Evolutionary conservation across 2,113 vertebrate species (phyloP).

Genomic region (Pangasianodon hypophthalmus): DNA sequence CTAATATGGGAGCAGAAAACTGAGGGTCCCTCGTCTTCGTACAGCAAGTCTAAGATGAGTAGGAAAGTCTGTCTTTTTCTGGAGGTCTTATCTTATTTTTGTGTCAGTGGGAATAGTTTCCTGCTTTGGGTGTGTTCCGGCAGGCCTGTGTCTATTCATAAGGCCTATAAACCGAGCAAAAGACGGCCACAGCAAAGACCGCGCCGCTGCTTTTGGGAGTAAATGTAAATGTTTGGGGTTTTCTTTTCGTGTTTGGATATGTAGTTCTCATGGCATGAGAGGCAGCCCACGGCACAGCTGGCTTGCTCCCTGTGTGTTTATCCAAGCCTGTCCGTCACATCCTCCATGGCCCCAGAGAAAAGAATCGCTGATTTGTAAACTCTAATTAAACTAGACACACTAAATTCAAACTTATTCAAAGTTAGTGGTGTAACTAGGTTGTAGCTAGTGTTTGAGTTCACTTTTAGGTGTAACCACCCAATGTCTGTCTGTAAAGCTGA

Average conservation of each 20-base stretch:
- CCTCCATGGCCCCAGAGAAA: slow-evolving; percentile 40
- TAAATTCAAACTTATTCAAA: too few species aligned
- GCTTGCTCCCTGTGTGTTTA: slow-evolving; percentile 52
- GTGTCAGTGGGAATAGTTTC: slow-evolving; percentile 54
- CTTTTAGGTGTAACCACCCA: neutral
- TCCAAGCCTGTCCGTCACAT: slow-evolving; percentile 60
- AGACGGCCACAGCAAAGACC: slow-evolving; percentile 67
- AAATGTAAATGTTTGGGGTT: slow-evolving; percentile 77
- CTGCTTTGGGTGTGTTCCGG: slow-evolving; percentile 71
- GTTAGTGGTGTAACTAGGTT: neutral
- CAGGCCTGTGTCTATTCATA: slow-evolving; percentile 69
- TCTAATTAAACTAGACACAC: neutral
- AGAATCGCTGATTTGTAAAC: neutral
- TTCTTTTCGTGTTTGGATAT: slow-evolving; percentile 68
- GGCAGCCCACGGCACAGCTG: slow-evolving; percentile 69
- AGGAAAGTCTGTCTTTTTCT: neutral
- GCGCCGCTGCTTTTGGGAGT: slow-evolving; percentile 66
- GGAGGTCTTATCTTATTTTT: slow-evolving; percentile 49
- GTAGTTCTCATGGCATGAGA: slow-evolving; percentile 71
- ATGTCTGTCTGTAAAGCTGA: slow-evolving; percentile 34
- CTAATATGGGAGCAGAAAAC: neutral
- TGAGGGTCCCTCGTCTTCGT: neutral
- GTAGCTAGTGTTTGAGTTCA: neutral
- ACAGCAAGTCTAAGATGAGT: neutral
- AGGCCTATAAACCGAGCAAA: slow-evolving; percentile 63